Conservation (phyloP, 2,888 invertebrate genomes). For the Tenthredo livida region DNA sequence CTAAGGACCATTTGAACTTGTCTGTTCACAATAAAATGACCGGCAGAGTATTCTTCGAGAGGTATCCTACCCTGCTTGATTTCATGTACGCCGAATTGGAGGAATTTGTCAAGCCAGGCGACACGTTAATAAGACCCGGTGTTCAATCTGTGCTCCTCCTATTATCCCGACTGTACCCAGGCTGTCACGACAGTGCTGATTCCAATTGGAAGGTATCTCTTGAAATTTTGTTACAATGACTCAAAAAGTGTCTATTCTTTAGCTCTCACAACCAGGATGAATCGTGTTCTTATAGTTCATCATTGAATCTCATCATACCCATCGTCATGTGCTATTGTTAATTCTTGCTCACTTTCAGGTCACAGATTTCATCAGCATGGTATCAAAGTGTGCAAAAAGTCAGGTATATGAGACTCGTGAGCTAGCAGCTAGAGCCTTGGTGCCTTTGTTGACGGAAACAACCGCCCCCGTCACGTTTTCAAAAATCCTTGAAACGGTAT, state of each 20-base stretch:
- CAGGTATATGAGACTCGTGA: slow-evolving; percentile 85
- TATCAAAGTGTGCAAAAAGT: slow-evolving; percentile 84
- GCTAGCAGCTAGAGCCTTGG: slow-evolving; percentile 86
- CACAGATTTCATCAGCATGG: slow-evolving; percentile 83
- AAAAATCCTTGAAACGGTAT: slow-evolving; percentile 73
- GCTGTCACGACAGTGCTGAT: slow-evolving; percentile 85
- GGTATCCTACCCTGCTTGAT: slow-evolving; percentile 83
- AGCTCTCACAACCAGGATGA: background rate
- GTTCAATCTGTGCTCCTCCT: slow-evolving; percentile 89
- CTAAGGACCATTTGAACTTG: slow-evolving; percentile 81
- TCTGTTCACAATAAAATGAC: slow-evolving; percentile 86
- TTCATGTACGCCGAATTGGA: slow-evolving; percentile 80
- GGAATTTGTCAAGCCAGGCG: slow-evolving; percentile 69
- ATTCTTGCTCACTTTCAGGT: slow-evolving; percentile 78
- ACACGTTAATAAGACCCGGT: slow-evolving; percentile 81
- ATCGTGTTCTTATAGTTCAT: slow-evolving; percentile 26
- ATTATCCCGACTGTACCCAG: slow-evolving; percentile 88
- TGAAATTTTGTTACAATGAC: background rate
- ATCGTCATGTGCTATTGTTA: slow-evolving; percentile 16
- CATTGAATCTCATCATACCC: background rate
- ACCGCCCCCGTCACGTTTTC: slow-evolving; percentile 68
- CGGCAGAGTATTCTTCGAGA: slow-evolving; percentile 89
- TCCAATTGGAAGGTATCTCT: slow-evolving; percentile 83
- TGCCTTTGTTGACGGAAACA: slow-evolving; percentile 81
- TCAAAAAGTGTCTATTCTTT: background rate